Conservation (phyloP, 2,113 vertebrate species). For the Tyrannus savana region DNA sequence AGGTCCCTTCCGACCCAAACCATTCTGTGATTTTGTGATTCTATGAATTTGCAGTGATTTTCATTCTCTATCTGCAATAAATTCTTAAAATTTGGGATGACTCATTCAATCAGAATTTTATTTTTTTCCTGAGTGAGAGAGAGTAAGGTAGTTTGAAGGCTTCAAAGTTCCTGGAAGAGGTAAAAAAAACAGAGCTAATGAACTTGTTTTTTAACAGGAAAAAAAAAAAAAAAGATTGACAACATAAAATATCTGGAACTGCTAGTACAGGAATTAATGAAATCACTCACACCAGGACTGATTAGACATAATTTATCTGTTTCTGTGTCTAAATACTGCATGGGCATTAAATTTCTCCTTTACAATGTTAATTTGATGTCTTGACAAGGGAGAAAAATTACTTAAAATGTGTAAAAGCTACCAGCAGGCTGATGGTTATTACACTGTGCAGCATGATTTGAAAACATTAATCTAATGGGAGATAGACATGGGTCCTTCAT, state of each 20-base stretch:
- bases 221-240: background rate
- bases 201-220: background rate
- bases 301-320: slow-evolving; percentile 18
- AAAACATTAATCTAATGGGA: slow-evolving; percentile 31
- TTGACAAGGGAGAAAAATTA: slow-evolving; percentile 27
- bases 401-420: slow-evolving; percentile 7
- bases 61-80: background rate
- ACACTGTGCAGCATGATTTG: background rate
- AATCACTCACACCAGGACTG: background rate
- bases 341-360: slow-evolving; percentile 41
- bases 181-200: background rate
- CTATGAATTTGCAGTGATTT: background rate
- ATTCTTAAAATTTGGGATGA: background rate
- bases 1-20: background rate
- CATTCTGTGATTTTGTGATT: background rate
- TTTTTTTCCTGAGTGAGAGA: background rate
- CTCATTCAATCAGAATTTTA: background rate
- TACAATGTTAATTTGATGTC: slow-evolving; percentile 24
- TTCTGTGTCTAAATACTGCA: slow-evolving; percentile 19
- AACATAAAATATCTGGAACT: background rate
- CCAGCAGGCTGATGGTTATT: background rate
- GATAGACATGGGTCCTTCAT: background rate
- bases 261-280: background rate
- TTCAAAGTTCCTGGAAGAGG: background rate
- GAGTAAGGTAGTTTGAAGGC: background rate